A percentile compares a stretch with the other conserved stretches of the same genome.
Evolutionary conservation across 2,888 invertebrate species (phyloP).

Genomic region (Lycocerus yunnanus): DNA sequence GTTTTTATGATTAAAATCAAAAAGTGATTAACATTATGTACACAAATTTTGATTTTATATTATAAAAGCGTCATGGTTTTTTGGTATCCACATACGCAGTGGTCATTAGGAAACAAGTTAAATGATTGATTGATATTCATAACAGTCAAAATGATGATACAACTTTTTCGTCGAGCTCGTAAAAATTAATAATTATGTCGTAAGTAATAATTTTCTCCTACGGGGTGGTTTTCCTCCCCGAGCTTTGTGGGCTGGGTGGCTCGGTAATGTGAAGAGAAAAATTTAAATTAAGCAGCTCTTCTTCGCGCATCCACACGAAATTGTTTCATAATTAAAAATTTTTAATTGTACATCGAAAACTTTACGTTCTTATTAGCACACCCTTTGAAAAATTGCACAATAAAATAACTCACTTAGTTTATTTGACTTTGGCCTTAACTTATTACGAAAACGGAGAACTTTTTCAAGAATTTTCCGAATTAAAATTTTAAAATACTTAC

Average conservation of each 20-base stretch:
- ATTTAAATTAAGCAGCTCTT: neutral
- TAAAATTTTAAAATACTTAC: neutral
- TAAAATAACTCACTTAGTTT: neutral
- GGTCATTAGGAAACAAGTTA: neutral
- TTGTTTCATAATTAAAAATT: neutral
- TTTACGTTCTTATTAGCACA: neutral
- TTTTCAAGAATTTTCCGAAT: neutral
- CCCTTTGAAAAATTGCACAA: neutral
- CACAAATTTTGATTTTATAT: neutral
- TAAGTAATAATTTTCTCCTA: neutral
- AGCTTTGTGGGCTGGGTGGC: no score
- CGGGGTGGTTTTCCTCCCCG: neutral
- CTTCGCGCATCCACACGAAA: neutral
- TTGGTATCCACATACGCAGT: neutral
- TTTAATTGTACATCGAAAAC: neutral
- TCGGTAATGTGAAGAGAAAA: neutral
- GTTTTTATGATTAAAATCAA: constrained; percentile 3
- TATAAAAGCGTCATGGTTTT: neutral
- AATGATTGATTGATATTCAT: neutral
- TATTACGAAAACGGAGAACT: neutral
- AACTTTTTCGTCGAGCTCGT: neutral
- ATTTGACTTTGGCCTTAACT: neutral
- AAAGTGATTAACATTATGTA: constrained; percentile 1
- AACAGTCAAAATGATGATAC: neutral
- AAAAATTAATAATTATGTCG: constrained; percentile 1